phyloP scores from a whole-genome alignment of 2,797 vertebrate species.

The Sus cebifrons region DNA sequence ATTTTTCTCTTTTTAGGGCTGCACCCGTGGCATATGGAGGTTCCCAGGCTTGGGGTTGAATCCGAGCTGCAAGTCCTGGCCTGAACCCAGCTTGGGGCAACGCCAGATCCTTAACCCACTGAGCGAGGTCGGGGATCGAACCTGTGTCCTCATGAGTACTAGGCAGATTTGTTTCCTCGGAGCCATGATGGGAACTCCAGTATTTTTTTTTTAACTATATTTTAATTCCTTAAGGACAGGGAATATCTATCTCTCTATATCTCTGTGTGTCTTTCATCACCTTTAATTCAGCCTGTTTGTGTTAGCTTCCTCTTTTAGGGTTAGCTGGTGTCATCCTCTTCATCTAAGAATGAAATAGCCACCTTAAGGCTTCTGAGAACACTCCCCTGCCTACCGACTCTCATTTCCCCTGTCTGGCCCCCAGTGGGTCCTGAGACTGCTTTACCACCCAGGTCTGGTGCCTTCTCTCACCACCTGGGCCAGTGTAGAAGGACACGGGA shows the following conservation, averaged over 20 bases:
- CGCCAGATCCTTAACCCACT: no score
- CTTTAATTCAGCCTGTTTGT: not conserved
- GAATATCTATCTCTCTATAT: not conserved
- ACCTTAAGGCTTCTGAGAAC: not conserved
- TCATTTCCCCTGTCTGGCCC: not conserved
- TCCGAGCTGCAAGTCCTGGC: no score
- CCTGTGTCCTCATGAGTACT: no score
- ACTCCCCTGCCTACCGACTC: not conserved
- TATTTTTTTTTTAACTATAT: not conserved
- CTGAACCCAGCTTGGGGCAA: no score
- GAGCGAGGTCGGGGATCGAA: no score
- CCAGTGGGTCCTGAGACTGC: not conserved
- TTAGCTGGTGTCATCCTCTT: not conserved
- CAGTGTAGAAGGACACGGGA: not conserved
- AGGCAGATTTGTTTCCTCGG: no score
- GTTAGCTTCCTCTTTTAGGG: not conserved
- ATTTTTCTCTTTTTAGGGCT: not conserved
- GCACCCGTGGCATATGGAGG: no score
- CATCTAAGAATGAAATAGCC: constrained; percentile 30
- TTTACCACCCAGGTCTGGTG: not conserved
- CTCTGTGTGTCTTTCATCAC: not conserved
- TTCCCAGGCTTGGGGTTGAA: no score
- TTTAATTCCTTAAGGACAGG: not conserved
- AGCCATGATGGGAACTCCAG: no score
- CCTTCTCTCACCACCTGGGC: not conserved